phyloP scores from a whole-genome alignment of 2,888 invertebrate species.

The Furcula furcula region DNA sequence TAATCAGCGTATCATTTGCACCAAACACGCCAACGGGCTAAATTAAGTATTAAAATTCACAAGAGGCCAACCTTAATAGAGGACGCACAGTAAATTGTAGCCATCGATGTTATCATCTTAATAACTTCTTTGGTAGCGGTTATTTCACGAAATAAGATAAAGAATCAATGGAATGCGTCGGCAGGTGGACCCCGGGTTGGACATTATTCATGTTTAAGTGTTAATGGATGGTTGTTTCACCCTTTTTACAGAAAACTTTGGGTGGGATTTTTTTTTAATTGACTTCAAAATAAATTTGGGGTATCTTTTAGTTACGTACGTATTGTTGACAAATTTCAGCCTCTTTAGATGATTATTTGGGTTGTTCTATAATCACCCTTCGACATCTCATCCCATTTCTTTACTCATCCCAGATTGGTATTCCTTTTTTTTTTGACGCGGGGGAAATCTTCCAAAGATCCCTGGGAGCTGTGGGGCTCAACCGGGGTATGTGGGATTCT shows the following conservation, averaged over 20 bases:
- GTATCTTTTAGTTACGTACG: too few relatives aligned
- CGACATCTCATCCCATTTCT: too few relatives aligned
- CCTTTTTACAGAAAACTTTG: constrained; percentile 15
- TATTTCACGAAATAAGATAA: constrained; percentile 40
- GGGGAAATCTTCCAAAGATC: too few relatives aligned
- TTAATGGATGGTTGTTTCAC: constrained; percentile 22
- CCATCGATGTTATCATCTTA: constrained; percentile 60
- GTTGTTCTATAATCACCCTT: too few relatives aligned
- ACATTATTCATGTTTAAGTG: constrained; percentile 35
- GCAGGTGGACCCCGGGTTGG: constrained; percentile 15
- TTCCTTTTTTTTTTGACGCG: too few relatives aligned
- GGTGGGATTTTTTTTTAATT: constrained; percentile 8
- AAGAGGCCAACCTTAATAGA: constrained; percentile 48
- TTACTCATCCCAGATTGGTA: too few relatives aligned
- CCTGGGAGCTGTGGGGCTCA: too few relatives aligned
- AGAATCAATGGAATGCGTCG: constrained; percentile 23
- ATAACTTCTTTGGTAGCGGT: constrained; percentile 67
- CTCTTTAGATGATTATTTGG: too few relatives aligned
- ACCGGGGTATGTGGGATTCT: too few relatives aligned
- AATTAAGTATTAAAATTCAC: constrained; percentile 71
- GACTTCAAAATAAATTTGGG: too few relatives aligned
- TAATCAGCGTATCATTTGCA: constrained; percentile 15
- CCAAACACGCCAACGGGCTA: constrained; percentile 30
- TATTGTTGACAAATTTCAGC: too few relatives aligned
- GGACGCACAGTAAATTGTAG: constrained; percentile 53